Evolutionary conservation across 2,113 vertebrate genomes (phyloP).

Genomic region (Albula goreensis): DNA sequence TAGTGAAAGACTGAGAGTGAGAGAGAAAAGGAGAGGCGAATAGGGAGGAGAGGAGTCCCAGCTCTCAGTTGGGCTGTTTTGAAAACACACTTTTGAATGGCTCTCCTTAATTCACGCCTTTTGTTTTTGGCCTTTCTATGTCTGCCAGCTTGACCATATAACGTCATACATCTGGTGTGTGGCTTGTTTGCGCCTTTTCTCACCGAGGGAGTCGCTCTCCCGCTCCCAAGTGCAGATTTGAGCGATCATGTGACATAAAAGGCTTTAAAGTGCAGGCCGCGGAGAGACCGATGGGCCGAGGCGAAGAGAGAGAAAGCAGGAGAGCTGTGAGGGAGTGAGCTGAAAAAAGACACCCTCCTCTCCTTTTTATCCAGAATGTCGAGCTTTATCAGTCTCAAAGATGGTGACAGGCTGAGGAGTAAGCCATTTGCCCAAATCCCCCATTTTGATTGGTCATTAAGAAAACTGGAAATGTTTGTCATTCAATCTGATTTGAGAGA

Average conservation of each 20-base stretch:
- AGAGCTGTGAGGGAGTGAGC: neutral
- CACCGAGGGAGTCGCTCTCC: constrained; percentile 80
- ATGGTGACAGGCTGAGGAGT: too few relatives aligned
- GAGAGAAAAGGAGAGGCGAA: constrained; percentile 46
- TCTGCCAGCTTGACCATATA: constrained; percentile 99
- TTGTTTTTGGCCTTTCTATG: constrained; percentile 95
- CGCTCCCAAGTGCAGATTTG: constrained; percentile 83
- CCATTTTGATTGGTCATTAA: too few relatives aligned
- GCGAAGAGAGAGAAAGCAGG: constrained; percentile 30
- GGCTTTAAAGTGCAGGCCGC: constrained; percentile 74
- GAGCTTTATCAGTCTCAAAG: neutral
- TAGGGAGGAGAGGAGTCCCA: constrained; percentile 71
- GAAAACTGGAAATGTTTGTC: too few relatives aligned
- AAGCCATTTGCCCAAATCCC: neutral
- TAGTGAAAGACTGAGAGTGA: constrained; percentile 30
- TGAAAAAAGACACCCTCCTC: neutral
- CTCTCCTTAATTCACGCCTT: constrained; percentile 92
- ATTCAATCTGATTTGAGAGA: too few relatives aligned
- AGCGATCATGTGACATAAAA: constrained; percentile 88
- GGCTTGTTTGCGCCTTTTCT: constrained; percentile 87
- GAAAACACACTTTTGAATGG: constrained; percentile 97
- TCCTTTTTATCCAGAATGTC: neutral
- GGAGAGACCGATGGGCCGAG: constrained; percentile 43
- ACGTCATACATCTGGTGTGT: constrained; percentile 98
- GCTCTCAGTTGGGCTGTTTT: constrained; percentile 97